Percentiles rank a stretch among this genome's conserved stretches.
Conservation (phyloP, 2,113 vertebrate species). For the Ranitomeya imitator region DNA sequence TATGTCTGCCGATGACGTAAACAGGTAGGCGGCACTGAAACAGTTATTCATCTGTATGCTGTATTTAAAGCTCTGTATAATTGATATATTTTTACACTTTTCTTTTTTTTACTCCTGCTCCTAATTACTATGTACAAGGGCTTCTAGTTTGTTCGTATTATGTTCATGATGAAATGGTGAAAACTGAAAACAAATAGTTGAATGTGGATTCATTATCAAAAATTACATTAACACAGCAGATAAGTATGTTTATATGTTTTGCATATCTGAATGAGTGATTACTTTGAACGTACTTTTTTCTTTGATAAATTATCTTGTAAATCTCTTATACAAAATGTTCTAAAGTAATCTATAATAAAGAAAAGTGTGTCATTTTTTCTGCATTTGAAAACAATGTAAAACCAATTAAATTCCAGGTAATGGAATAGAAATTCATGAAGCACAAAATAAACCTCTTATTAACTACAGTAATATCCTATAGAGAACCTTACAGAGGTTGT, state of each 20-base stretch:
- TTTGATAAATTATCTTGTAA: slow-evolving; percentile 47
- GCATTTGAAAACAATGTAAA: not conserved
- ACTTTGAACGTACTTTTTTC: slow-evolving; percentile 11
- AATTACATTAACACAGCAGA: slow-evolving; percentile 36
- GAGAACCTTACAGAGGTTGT: not conserved
- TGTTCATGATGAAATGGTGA: not conserved
- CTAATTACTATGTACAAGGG: not conserved
- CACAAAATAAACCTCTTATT: not conserved
- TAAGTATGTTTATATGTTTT: slow-evolving; percentile 27
- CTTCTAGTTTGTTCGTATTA: not conserved
- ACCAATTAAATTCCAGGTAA: not conserved
- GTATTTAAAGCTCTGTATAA: not conserved
- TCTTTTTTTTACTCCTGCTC: not conserved
- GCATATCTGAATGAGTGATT: slow-evolving; percentile 12
- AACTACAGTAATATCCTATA: not conserved
- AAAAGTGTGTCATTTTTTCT: not conserved
- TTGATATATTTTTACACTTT: not conserved
- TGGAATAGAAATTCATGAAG: not conserved
- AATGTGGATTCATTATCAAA: slow-evolving; percentile 21
- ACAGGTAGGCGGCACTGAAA: no score
- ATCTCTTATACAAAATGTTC: slow-evolving; percentile 6
- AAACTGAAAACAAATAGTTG: slow-evolving; percentile 8
- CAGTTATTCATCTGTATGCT: not conserved
- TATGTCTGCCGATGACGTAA: no score
- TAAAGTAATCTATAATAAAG: slow-evolving; percentile 2